Conservation (phyloP, 2,888 invertebrate genomes). For the Microctonus aethiopoides region DNA sequence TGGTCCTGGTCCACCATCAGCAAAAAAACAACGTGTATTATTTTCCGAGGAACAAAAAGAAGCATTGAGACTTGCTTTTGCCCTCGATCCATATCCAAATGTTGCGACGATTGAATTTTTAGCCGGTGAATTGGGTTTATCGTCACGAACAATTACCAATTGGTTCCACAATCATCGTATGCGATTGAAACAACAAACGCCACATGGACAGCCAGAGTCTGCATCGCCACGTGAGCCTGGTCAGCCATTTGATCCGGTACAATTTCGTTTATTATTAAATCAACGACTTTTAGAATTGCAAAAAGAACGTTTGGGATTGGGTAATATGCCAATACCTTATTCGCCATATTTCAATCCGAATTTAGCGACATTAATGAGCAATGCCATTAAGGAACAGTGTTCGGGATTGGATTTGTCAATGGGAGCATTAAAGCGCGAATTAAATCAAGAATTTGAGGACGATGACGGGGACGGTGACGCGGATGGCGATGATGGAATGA, state of each 20-base stretch:
- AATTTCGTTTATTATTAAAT: slow-evolving; percentile 88
- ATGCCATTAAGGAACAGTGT: slow-evolving; percentile 81
- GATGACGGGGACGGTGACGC: slow-evolving; percentile 72
- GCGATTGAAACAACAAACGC: slow-evolving; percentile 92
- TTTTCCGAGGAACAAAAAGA: slow-evolving; percentile 99
- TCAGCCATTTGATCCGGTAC: slow-evolving; percentile 90
- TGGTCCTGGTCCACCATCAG: slow-evolving; percentile 85
- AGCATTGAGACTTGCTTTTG: slow-evolving; percentile 92
- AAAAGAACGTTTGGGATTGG: slow-evolving; percentile 84
- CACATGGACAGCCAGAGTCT: slow-evolving; percentile 80
- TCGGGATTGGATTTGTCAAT: slow-evolving; percentile 90
- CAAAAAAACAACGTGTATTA: slow-evolving; percentile 93
- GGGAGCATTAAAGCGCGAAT: slow-evolving; percentile 82
- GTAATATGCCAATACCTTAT: slow-evolving; percentile 81
- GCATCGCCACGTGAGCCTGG: slow-evolving; percentile 81
- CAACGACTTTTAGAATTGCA: slow-evolving; percentile 89
- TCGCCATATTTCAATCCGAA: slow-evolving; percentile 84
- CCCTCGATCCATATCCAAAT: slow-evolving; percentile 96
- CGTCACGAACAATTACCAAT: slow-evolving; percentile 96
- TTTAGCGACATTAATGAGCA: slow-evolving; percentile 80
- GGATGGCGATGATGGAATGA: slow-evolving; percentile 73
- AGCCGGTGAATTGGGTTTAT: slow-evolving; percentile 89
- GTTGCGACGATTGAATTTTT: slow-evolving; percentile 96
- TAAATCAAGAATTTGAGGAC: slow-evolving; percentile 81
- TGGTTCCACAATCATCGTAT: slow-evolving; percentile 99